These are phyloP conservation scores for Ameiurus melas DNA, from an alignment of 2,113 vertebrate species.

Conservation along the genomic window DNA sequence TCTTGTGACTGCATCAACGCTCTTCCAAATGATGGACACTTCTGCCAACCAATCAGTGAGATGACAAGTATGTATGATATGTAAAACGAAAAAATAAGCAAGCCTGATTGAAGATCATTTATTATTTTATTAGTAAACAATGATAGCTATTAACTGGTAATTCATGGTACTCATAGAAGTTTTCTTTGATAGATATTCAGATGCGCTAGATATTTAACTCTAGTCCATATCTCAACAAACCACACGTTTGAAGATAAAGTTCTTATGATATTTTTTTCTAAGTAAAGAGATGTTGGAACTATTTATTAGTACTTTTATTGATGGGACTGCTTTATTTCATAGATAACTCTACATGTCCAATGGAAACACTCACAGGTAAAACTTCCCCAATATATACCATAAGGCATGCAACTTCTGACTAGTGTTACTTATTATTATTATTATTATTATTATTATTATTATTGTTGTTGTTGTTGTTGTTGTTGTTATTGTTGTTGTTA, in stretches of 20 bases:
- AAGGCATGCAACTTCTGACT: background rate
- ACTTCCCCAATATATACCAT: background rate
- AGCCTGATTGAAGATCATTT: background rate
- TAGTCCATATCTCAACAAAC: no score
- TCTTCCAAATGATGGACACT: constrained; percentile 17
- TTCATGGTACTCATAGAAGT: background rate
- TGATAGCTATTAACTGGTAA: accelerated
- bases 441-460: no score
- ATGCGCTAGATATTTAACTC: no score
- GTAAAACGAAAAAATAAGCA: background rate
- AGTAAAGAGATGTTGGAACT: background rate
- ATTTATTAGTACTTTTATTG: background rate
- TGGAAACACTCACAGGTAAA: background rate
- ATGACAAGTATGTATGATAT: background rate
- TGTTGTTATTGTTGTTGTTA: no score
- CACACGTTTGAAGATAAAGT: background rate
- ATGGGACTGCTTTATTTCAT: background rate
- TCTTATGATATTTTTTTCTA: background rate
- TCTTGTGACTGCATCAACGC: constrained; percentile 32
- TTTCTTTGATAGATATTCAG: no score
- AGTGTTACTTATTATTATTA: no score
- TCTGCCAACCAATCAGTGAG: background rate
- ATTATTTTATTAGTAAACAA: background rate
- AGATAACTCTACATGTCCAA: background rate
- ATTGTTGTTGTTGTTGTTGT: no score